Evolutionary conservation across 2,113 vertebrate genomes (phyloP), one percentile per base, ranked within the genome.

Genomic region (Paralichthys olivaceus): DNA sequence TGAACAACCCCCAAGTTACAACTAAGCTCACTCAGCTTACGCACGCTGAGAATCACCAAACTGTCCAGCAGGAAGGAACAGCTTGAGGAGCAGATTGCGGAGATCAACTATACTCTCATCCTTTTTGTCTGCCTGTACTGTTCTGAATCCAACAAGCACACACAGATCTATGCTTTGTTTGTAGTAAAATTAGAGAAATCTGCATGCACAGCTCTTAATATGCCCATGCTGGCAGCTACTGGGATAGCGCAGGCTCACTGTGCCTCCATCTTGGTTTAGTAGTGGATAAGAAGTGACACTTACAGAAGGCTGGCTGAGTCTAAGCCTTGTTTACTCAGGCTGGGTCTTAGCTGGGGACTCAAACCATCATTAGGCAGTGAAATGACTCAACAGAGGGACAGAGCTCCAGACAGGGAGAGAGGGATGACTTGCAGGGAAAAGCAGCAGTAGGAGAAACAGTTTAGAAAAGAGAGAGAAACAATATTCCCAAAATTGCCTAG

Each of bases 211-310:
- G 54, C 65, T 72, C 29, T 32, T 72, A 15, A 32, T 32, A 51
- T 45, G n/a, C 22, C 55, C 22, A 5, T 57, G 63, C 54, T 70
- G 25, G 59, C 68, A 62, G 79, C 74, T 37, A 79, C 54, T 58
- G 66, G 72, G 70, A 82, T 61, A 66, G 75, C 72, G 72, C 70
- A 59, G 57, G 4, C 75, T 88, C 80, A 13, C 57, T 79, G 81
- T 12, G 25, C 73, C 57, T 73, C 25, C 84, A 63, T 91, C 83
- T 86, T 59, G 57, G 73, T 79, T 67, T 64, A 77, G 71, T 49
- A 45, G 75, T 82, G 75, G 87, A 92, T 91, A 91, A 90, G 84
- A 92, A 77, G 77, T 85, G 90, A 89, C 91, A 87, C 81, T 88
- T 69, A 83, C 84, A 89, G 87, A 85, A 88, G 85, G 79, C 84